A percentile compares a stretch with the other conserved stretches of the same genome.
phyloP scores from a whole-genome alignment of 2,888 invertebrate genomes.

The Metopia argyrocephala region DNA sequence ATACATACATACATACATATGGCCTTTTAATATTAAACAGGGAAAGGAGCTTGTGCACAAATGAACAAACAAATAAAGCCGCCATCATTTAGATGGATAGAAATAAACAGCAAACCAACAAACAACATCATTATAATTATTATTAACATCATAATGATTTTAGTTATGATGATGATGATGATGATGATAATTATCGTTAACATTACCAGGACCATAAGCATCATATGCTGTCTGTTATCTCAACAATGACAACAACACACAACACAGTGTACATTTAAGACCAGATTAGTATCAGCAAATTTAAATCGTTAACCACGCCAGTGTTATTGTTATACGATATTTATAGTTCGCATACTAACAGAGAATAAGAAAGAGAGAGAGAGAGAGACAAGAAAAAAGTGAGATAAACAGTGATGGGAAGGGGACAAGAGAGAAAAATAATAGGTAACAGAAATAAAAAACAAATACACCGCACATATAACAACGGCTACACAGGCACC shows the following conservation, averaged over 20 bases:
- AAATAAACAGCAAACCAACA: no score
- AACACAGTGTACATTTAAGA: conserved; percentile 20
- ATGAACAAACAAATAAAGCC: conserved; percentile 32
- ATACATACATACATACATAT: not conserved
- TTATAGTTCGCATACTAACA: not conserved
- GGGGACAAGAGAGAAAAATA: conserved; percentile 6
- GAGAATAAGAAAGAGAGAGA: no score
- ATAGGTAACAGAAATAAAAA: conserved; percentile 6
- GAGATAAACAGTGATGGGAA: not conserved
- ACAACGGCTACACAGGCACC: not conserved
- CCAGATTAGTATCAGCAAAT: conserved; percentile 61
- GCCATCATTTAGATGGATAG: no score
- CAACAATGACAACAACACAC: not conserved
- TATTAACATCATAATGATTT: conserved; percentile 1
- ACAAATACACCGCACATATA: conserved; percentile 11
- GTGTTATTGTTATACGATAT: conserved; percentile 56
- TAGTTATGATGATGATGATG: conserved; percentile 24
- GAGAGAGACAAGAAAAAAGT: no score
- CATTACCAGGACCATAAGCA: not conserved
- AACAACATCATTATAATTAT: not conserved
- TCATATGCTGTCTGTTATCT: not conserved
- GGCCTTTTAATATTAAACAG: not conserved
- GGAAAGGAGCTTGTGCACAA: not conserved
- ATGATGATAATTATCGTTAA: not conserved
- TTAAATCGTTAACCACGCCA: conserved; percentile 58